Percentiles rank a stretch among this genome's conserved stretches.
Evolutionary conservation across 1,140 invertebrate genomes (phyloP).

Genomic region (Drosophila ambigua): DNA sequence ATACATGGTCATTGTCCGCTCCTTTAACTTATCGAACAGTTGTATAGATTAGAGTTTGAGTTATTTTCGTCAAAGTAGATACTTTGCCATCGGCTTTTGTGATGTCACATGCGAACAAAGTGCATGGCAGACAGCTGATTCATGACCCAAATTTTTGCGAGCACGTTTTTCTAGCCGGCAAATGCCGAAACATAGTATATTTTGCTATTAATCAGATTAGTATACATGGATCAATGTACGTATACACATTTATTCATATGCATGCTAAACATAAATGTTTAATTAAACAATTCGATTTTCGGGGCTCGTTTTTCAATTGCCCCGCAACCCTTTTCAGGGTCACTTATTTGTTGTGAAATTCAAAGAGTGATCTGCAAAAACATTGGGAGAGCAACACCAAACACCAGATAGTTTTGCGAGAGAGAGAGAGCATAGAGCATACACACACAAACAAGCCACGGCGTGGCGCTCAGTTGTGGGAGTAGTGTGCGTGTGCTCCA

Average conservation of each 20-base stretch:
- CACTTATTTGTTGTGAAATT: conserved; percentile 67
- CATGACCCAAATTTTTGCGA: conserved; percentile 50
- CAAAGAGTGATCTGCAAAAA: conserved; percentile 61
- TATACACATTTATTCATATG: not conserved
- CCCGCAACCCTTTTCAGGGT: not conserved
- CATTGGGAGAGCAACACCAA: conserved; percentile 16
- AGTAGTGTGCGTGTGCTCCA: not conserved
- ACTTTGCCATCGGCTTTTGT: not conserved
- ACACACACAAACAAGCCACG: conserved; percentile 10
- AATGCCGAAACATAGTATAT: not conserved
- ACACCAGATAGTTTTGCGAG: not conserved
- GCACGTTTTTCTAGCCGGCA: conserved; percentile 42
- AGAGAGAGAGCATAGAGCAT: conserved; percentile 1
- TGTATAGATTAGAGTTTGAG: not conserved
- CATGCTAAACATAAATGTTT: not conserved
- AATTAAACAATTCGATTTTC: not conserved
- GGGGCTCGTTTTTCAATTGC: not conserved
- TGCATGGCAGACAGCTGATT: conserved; percentile 34
- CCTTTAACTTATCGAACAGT: no score
- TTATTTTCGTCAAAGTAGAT: not conserved
- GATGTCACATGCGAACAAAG: conserved; percentile 12
- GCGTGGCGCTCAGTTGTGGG: conserved; percentile 6
- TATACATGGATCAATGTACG: not conserved
- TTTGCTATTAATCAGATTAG: no score
- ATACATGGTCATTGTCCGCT: not conserved